These are phyloP conservation scores for Thereva unica DNA, from an alignment of 2,888 invertebrate species.

Conservation along the genomic window DNA sequence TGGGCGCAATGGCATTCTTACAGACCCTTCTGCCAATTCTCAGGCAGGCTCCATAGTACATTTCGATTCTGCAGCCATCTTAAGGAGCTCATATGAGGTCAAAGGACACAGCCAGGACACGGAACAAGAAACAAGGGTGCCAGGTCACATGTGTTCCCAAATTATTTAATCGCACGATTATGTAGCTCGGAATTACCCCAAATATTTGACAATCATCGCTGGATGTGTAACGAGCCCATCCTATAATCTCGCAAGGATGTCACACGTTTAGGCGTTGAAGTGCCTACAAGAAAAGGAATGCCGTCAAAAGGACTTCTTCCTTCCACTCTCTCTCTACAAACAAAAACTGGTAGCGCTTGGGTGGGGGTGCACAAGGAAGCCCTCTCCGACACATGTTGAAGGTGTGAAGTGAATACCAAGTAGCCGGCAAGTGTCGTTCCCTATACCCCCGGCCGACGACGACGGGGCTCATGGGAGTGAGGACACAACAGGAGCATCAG, in stretches of 20 bases:
- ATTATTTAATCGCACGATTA: constrained; percentile 5
- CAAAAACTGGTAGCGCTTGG: not conserved
- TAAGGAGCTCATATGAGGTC: not conserved
- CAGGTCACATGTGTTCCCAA: not conserved
- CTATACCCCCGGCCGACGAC: not conserved
- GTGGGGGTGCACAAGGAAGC: constrained; percentile 5
- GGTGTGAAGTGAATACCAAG: constrained; percentile 36
- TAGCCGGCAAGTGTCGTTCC: constrained; percentile 12
- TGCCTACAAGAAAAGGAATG: not conserved
- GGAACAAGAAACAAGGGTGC: not conserved
- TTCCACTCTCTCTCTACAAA: too few relatives aligned
- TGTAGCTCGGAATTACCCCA: constrained; percentile 9
- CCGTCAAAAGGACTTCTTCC: not conserved
- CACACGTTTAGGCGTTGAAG: constrained; percentile 12
- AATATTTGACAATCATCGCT: constrained; percentile 21
- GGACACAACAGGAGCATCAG: too few relatives aligned
- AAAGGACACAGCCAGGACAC: not conserved
- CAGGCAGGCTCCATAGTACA: not conserved
- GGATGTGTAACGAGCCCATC: constrained; percentile 6
- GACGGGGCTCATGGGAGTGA: not conserved
- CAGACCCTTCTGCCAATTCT: constrained; percentile 1
- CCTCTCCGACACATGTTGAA: constrained; percentile 27
- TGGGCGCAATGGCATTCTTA: not conserved
- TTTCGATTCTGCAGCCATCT: constrained; percentile 7
- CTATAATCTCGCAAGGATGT: not conserved